phyloP scores from a whole-genome alignment of 2,888 invertebrate species.

The Beris chalybata region DNA sequence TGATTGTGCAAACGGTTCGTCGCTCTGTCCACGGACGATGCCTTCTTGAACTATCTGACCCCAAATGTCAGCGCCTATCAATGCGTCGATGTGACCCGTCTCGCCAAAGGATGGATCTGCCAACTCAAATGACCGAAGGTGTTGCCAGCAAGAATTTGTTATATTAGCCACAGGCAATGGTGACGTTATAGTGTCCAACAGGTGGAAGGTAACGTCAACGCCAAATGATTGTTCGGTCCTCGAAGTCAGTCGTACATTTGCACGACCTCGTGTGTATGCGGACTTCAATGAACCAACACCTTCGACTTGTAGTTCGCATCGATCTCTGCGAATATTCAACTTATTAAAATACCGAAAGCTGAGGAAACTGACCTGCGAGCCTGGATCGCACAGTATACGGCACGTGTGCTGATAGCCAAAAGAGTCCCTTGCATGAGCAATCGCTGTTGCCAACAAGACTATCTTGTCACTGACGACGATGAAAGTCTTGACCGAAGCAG shows the following conservation, averaged over 20 bases:
- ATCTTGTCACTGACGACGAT: constrained; percentile 23
- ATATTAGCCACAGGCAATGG: no score
- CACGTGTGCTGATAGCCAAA: constrained; percentile 32
- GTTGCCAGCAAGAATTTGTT: no score
- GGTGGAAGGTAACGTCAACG: no score
- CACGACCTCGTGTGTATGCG: not conserved
- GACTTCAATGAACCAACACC: not conserved
- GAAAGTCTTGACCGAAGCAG: constrained; percentile 28
- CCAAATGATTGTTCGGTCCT: no score
- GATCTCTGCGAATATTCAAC: constrained; percentile 1
- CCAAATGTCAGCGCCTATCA: no score
- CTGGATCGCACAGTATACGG: constrained; percentile 34
- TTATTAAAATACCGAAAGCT: constrained; percentile 29
- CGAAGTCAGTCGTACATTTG: not conserved
- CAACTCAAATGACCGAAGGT: no score
- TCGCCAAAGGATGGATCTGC: no score
- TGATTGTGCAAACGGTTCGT: no score
- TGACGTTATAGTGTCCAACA: no score
- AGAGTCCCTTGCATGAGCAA: constrained; percentile 28
- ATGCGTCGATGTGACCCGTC: no score
- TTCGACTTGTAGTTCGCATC: not conserved
- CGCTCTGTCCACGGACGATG: no score
- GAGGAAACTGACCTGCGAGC: constrained; percentile 36
- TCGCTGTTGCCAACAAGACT: constrained; percentile 26
- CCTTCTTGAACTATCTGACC: no score